Conservation (phyloP, 2,113 vertebrate genomes). For the Vireo altiloquus region DNA sequence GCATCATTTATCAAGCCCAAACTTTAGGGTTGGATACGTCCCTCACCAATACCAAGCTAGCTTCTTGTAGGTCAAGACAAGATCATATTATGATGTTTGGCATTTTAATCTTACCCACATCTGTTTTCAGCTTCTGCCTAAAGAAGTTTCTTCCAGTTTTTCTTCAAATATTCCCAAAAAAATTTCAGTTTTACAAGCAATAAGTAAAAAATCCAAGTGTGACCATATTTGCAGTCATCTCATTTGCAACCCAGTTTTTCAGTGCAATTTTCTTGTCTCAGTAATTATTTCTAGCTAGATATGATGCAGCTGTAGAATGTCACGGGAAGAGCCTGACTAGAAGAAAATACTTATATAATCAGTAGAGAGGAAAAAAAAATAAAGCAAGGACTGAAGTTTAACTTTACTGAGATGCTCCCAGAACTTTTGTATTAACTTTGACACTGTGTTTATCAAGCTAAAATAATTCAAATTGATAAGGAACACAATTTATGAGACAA, state of each 20-base stretch:
- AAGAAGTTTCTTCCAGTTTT: neutral
- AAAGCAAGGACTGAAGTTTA: neutral
- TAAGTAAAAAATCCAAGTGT: neutral
- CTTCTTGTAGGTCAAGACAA: neutral
- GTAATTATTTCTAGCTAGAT: slow-evolving; percentile 11
- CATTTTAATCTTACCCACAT: neutral
- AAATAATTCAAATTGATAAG: neutral
- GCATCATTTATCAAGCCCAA: neutral
- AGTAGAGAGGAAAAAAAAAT: neutral
- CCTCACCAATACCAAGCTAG: neutral
- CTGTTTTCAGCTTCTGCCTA: neutral
- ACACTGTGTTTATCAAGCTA: neutral
- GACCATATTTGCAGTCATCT: slow-evolving; percentile 1
- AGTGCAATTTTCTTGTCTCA: slow-evolving; percentile 4
- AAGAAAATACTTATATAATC: neutral
- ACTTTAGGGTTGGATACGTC: neutral
- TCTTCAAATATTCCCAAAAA: neutral
- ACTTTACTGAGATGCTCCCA: neutral
- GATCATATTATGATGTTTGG: neutral
- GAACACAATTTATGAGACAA: neutral
- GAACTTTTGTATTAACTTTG: neutral
- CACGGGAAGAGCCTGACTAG: neutral
- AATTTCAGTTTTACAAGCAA: neutral
- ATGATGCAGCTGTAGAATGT: neutral
- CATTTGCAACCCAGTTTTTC: neutral